These are phyloP conservation scores for Crocidura indochinensis DNA, from an alignment of 2,797 vertebrate species.

Conservation along the genomic window DNA sequence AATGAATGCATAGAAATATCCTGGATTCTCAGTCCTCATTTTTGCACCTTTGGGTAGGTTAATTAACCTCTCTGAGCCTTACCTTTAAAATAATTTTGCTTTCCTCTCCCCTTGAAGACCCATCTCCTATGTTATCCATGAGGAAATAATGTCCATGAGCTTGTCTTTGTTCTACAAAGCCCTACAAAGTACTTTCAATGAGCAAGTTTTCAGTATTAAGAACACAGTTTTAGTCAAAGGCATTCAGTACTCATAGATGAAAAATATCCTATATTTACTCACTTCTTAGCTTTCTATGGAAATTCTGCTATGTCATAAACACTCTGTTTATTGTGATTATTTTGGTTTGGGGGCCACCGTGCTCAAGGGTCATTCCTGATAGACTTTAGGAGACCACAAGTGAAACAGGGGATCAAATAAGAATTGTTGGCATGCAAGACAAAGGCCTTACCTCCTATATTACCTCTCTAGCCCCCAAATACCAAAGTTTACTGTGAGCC, in stretches of 20 bases:
- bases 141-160: too few relatives aligned
- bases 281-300: neutral
- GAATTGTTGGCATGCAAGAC: too few relatives aligned
- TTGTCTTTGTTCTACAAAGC: slow-evolving; percentile 40
- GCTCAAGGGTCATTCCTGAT: too few relatives aligned
- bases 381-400: too few relatives aligned
- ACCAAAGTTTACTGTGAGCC: neutral
- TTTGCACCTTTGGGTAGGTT: neutral
- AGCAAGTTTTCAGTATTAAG: neutral
- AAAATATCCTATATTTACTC: neutral
- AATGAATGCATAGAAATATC: slow-evolving; percentile 1
- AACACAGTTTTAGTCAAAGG: neutral
- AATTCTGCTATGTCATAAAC: neutral
- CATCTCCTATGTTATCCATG: neutral
- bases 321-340: too few relatives aligned
- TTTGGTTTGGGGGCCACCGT: too few relatives aligned
- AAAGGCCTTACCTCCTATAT: too few relatives aligned
- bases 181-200: neutral
- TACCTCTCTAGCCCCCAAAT: too few relatives aligned
- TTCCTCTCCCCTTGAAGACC: too few relatives aligned
- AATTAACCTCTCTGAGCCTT: slow-evolving; percentile 34
- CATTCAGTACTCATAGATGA: too few relatives aligned
- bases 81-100: neutral
- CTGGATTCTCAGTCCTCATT: neutral
- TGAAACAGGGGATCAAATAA: too few relatives aligned